Percentiles rank a stretch among this genome's conserved stretches.
Evolutionary conservation across 2,797 vertebrate genomes (phyloP).

Genomic region (Acrossocheilus fasciatus): DNA sequence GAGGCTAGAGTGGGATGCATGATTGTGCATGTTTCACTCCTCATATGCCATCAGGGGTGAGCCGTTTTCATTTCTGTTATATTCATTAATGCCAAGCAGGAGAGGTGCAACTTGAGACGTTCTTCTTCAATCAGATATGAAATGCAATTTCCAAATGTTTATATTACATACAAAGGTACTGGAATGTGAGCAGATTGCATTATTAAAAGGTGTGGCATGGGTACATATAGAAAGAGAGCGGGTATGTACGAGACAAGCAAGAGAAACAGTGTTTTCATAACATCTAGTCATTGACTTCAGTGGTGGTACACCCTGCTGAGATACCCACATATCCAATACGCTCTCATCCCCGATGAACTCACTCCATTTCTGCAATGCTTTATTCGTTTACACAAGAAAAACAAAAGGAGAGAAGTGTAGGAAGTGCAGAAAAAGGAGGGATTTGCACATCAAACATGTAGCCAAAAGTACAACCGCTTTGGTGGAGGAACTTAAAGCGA

Average conservation of each 20-base stretch:
- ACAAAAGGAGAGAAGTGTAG: conserved; percentile 54
- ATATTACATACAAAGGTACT: conserved; percentile 24
- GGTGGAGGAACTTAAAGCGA: conserved; percentile 36
- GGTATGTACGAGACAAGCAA: conserved; percentile 10
- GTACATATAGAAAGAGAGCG: not conserved
- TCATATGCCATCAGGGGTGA: not conserved
- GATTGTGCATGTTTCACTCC: not conserved
- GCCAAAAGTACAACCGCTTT: conserved; percentile 41
- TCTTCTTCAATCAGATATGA: conserved; percentile 41
- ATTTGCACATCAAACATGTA: conserved; percentile 63
- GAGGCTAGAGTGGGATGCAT: not conserved
- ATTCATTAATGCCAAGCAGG: not conserved
- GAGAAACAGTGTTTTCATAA: conserved; percentile 45
- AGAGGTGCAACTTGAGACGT: not conserved
- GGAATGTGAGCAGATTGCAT: conserved; percentile 21
- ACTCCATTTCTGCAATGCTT: conserved; percentile 21
- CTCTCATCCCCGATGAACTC: conserved; percentile 50
- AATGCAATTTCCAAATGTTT: conserved; percentile 40
- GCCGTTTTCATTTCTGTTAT: not conserved
- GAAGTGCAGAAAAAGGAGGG: conserved; percentile 52
- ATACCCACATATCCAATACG: conserved; percentile 53
- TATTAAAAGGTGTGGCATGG: conserved; percentile 33
- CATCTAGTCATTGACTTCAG: conserved; percentile 44
- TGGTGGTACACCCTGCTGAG: conserved; percentile 54
- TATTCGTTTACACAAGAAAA: conserved; percentile 57